Evolutionary conservation across 2,888 invertebrate species (phyloP).

Genomic region (Plutella xylostella): DNA sequence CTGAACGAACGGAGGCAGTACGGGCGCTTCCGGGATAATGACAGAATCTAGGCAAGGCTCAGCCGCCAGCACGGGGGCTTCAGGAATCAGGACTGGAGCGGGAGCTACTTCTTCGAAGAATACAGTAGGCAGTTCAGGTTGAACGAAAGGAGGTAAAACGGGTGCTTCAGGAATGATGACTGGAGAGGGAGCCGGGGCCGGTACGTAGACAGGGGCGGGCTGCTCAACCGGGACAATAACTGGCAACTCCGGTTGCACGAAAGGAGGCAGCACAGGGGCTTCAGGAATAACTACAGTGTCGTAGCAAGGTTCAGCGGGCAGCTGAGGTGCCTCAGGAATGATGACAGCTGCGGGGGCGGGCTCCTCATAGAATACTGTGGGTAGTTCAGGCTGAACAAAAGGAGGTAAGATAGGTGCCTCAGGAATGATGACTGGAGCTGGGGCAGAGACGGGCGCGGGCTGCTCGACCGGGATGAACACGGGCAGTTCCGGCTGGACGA

Average conservation of each 20-base stretch:
- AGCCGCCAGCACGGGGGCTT: no score
- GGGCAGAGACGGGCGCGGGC: no score
- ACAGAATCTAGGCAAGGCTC: neutral
- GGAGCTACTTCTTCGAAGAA: neutral
- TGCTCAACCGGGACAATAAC: neutral
- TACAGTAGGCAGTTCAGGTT: neutral
- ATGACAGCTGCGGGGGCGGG: neutral
- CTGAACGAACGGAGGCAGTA: neutral
- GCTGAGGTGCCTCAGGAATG: constrained; percentile 8
- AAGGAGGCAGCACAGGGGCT: constrained; percentile 11
- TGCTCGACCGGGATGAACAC: no score
- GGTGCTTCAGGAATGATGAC: neutral
- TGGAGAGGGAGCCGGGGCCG: neutral
- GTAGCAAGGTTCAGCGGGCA: neutral
- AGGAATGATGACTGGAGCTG: neutral
- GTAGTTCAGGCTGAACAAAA: constrained; percentile 1
- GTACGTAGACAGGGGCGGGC: neutral
- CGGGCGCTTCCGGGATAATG: constrained; percentile 11
- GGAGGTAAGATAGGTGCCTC: constrained; percentile 10
- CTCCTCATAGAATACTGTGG: neutral
- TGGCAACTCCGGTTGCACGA: neutral
- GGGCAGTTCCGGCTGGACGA: no score
- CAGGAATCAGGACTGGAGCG: neutral
- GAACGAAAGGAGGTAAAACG: neutral
- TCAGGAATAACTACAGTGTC: constrained; percentile 12